A percentile compares a stretch with the other conserved stretches of the same genome.
These are phyloP conservation scores for Lasiurus borealis DNA, from an alignment of 2,113 vertebrate genomes.

Conservation along the genomic window DNA sequence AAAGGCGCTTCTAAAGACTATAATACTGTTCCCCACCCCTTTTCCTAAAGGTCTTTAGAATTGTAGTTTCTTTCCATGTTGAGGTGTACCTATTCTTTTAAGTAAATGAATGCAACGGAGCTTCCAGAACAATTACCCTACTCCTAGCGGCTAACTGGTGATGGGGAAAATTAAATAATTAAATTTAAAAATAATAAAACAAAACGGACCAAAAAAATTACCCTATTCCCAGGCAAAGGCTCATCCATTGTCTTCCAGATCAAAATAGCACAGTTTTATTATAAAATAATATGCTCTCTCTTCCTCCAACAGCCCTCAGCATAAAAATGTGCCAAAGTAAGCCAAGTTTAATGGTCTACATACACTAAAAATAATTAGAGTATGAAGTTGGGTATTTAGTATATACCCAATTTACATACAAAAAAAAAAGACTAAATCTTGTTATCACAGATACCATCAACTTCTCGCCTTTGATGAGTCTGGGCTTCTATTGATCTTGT, in stretches of 20 bases:
- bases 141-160: no score
- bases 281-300: neutral
- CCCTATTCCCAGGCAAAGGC: constrained; percentile 30
- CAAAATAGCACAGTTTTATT: constrained; percentile 44
- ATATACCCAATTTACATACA: neutral
- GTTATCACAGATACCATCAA: neutral
- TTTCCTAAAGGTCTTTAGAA: neutral
- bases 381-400: neutral
- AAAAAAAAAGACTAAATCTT: neutral
- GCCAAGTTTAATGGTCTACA: neutral
- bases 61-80: neutral
- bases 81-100: neutral
- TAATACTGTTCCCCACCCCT: neutral
- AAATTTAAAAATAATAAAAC: no score
- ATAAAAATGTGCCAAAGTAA: neutral
- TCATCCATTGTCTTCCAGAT: constrained; percentile 4
- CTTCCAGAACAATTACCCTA: neutral
- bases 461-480: neutral
- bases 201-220: neutral
- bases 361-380: neutral
- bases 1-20: neutral
- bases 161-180: no score
- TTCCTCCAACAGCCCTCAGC: neutral
- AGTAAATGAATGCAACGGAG: constrained; percentile 17
- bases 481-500: neutral